These are phyloP conservation scores for Drosophila melanogaster DNA, from an alignment of 1,140 invertebrate genomes.

Conservation along the genomic window DNA sequence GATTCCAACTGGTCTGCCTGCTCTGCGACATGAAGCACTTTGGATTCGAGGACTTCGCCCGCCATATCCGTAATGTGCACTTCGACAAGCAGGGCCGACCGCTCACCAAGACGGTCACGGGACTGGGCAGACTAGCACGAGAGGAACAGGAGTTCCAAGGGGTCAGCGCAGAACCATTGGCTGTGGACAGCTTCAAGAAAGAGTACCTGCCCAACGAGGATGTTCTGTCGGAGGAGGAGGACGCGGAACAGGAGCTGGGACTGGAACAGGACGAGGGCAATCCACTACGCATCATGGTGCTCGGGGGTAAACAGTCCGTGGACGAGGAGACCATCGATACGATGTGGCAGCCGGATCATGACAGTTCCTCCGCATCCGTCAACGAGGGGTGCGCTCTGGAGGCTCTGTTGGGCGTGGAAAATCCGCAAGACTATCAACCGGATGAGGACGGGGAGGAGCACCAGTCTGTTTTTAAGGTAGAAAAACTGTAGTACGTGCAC, in stretches of 20 bases:
- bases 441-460: constrained; percentile 23
- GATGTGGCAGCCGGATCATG: constrained; percentile 2
- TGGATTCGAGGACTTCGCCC: constrained; percentile 61
- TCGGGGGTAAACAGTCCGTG: constrained; percentile 8
- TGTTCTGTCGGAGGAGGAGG: constrained; percentile 2
- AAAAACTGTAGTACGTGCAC: too few species aligned
- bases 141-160: background rate
- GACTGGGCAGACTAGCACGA: background rate
- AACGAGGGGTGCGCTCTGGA: background rate
- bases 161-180: background rate
- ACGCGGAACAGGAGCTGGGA: constrained; percentile 4
- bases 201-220: background rate
- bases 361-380: background rate
- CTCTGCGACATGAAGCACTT: constrained; percentile 72
- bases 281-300: constrained; percentile 17
- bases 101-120: constrained; percentile 18
- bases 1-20: constrained; percentile 63
- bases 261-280: constrained; percentile 18
- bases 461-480: constrained; percentile 58
- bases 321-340: constrained; percentile 17
- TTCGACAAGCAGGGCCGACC: constrained; percentile 50
- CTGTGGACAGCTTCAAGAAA: background rate
- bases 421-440: background rate
- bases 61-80: constrained; percentile 70
- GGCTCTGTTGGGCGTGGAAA: too few species aligned